A percentile compares a stretch with the other conserved stretches of the same genome.
phyloP scores from a whole-genome alignment of 1,140 invertebrate species.

The Drosophila kohkoa region DNA sequence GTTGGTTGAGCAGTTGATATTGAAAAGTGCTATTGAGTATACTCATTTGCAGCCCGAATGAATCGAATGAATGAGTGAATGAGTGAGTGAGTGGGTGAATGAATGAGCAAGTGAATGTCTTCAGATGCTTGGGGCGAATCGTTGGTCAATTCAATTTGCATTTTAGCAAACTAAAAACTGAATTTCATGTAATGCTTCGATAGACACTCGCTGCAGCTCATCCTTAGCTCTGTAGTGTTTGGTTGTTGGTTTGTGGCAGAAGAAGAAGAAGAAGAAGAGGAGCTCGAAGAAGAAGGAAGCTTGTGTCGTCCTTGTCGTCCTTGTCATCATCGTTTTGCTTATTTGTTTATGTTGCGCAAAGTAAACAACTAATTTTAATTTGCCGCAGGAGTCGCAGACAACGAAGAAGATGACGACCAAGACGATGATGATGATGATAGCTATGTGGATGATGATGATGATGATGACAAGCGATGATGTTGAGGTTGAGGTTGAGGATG shows the following conservation, averaged over 20 bases:
- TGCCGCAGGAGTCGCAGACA: constrained; percentile 77
- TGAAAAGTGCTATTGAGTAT: background rate
- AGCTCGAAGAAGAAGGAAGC: too few relatives aligned
- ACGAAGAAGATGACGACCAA: constrained; percentile 41
- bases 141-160: constrained; percentile 47
- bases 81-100: background rate
- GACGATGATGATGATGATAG: constrained; percentile 21
- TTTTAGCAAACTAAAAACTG: constrained; percentile 45
- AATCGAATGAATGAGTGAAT: background rate
- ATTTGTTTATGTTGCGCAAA: constrained; percentile 81
- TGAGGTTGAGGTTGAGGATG: too few relatives aligned
- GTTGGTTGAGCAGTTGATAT: background rate
- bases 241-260: background rate
- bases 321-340: constrained; percentile 59
- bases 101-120: constrained; percentile 7
- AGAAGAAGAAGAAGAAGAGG: too few relatives aligned
- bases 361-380: constrained; percentile 83
- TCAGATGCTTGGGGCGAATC: constrained; percentile 16
- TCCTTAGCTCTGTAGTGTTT: constrained; percentile 5
- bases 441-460: background rate
- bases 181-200: constrained; percentile 67
- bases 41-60: constrained; percentile 28
- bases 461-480: constrained; percentile 10
- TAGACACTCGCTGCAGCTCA: constrained; percentile 35
- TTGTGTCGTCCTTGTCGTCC: constrained; percentile 13